phyloP scores from a whole-genome alignment of 2,888 invertebrate species.

The Mactromeris polynyma region DNA sequence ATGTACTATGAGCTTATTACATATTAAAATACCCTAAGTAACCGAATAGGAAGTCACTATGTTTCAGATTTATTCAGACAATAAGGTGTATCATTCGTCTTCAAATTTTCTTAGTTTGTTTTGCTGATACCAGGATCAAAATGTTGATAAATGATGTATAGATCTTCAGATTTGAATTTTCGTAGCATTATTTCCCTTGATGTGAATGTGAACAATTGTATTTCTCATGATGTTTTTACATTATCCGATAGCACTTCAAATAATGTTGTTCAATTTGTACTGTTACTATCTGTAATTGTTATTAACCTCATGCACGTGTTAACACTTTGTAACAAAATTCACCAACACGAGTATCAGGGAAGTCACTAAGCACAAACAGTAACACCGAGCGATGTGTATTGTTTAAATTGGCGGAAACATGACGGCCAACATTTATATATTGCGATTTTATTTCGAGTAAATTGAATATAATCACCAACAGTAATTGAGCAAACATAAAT shows the following conservation, averaged over 20 bases:
- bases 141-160: too few relatives aligned
- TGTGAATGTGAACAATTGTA: not conserved
- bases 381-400: not conserved
- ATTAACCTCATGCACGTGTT: not conserved
- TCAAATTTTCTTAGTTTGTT: too few relatives aligned
- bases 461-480: slow-evolving; percentile 48
- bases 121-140: too few relatives aligned
- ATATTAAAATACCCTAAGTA: too few relatives aligned
- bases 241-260: not conserved
- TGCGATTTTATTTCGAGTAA: slow-evolving; percentile 52
- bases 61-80: too few relatives aligned
- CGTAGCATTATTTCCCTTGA: too few relatives aligned
- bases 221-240: not conserved
- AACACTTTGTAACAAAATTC: not conserved
- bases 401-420: slow-evolving; percentile 4
- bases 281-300: not conserved
- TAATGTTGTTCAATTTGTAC: not conserved
- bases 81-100: too few relatives aligned
- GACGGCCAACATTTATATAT: slow-evolving; percentile 19
- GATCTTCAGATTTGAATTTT: too few relatives aligned
- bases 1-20: too few relatives aligned
- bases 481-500: slow-evolving; percentile 29
- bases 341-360: not conserved
- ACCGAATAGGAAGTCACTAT: too few relatives aligned
- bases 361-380: not conserved